phyloP scores from a whole-genome alignment of 1,140 invertebrate genomes.

The Drosophila dunni region DNA sequence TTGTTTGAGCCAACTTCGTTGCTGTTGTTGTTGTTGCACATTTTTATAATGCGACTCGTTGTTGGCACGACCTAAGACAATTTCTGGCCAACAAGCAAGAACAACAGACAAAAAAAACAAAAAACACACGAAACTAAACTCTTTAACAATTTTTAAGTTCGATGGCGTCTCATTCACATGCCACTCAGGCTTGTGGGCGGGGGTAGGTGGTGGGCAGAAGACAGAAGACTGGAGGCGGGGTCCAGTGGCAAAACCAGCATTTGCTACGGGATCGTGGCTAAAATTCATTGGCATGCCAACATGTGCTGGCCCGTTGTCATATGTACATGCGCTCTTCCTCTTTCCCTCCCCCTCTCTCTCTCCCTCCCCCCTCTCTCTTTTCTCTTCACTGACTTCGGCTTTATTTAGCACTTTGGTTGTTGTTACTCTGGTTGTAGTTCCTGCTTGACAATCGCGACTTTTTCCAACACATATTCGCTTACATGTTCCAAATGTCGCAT shows the following conservation, averaged over 20 bases:
- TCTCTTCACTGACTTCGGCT: slow-evolving; percentile 3
- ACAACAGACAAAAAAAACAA: slow-evolving; percentile 9
- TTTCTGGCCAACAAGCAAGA: slow-evolving; percentile 52
- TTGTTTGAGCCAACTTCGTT: slow-evolving; percentile 2
- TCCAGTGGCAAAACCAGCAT: slow-evolving; percentile 14
- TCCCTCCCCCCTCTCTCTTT: too few relatives aligned
- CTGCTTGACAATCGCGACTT: slow-evolving; percentile 39
- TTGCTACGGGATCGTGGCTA: slow-evolving; percentile 41
- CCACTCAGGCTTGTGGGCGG: slow-evolving; percentile 56
- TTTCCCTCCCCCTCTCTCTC: background rate
- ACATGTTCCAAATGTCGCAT: slow-evolving; percentile 60
- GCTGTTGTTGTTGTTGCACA: slow-evolving; percentile 32
- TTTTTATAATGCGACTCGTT: slow-evolving; percentile 74
- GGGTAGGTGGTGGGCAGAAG: background rate
- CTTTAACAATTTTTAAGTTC: slow-evolving; percentile 42
- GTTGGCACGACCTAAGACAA: slow-evolving; percentile 79
- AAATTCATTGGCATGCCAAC: slow-evolving; percentile 58
- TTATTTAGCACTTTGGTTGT: slow-evolving; percentile 67
- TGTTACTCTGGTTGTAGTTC: slow-evolving; percentile 30
- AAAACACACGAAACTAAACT: slow-evolving; percentile 21
- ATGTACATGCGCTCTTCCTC: slow-evolving; percentile 14
- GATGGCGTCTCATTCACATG: slow-evolving; percentile 67
- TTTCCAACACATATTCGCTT: slow-evolving; percentile 41
- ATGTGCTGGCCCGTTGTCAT: slow-evolving; percentile 48
- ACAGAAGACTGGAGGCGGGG: background rate